These are phyloP conservation scores for Imbricaverruca yamaguchii DNA, from an alignment of 2,888 invertebrate genomes.

Conservation along the genomic window DNA sequence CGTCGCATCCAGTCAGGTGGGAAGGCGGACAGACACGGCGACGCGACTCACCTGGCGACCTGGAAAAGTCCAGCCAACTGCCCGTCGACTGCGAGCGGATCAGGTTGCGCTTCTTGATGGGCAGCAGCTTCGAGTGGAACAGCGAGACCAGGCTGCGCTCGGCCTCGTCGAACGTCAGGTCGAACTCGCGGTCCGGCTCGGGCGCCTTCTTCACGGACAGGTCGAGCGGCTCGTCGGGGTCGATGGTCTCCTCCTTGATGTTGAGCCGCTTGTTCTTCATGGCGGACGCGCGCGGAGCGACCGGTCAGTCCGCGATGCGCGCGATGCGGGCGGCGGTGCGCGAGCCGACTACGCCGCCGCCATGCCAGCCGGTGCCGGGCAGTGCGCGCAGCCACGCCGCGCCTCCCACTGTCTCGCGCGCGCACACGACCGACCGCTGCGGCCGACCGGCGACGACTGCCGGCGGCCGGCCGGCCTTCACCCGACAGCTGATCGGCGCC, in stretches of 20 bases:
- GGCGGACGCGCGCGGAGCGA: too few species aligned
- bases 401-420: too few species aligned
- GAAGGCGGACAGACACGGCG: neutral
- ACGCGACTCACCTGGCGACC: neutral
- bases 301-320: too few species aligned
- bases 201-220: neutral
- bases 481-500: neutral
- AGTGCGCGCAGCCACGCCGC: too few species aligned
- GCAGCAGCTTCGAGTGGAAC: slow-evolving; percentile 17
- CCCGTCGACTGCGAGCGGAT: neutral
- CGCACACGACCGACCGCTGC: neutral
- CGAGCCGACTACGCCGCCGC: neutral
- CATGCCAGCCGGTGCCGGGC: too few species aligned
- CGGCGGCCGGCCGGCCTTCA: neutral
- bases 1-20: too few species aligned
- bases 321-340: neutral
- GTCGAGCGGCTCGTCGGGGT: slow-evolving; percentile 13
- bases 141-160: neutral
- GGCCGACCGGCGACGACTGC: neutral
- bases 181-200: neutral
- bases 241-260: slow-evolving; percentile 15
- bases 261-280: slow-evolving; percentile 22
- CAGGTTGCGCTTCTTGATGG: slow-evolving; percentile 20
- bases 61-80: neutral
- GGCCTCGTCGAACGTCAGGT: neutral